Evolutionary conservation across 2,113 vertebrate species (phyloP), one percentile per base, ranked within the genome.

Genomic region (Myrmophylax atrothorax): DNA sequence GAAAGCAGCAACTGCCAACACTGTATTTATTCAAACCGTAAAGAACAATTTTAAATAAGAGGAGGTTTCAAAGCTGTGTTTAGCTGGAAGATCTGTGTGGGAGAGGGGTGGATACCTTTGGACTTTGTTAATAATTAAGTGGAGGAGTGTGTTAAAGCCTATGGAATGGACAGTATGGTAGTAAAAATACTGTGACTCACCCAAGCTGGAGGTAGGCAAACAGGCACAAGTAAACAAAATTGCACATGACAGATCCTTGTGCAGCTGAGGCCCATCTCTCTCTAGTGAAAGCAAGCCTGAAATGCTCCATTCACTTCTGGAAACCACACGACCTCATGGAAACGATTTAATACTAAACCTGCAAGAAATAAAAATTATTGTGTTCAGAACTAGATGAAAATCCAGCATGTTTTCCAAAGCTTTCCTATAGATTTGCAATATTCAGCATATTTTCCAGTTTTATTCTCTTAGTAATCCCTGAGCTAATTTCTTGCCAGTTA

Each of bases 111-210:
- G 91, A 89, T 93, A 92, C 95, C 93, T 92, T 94, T 94, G 95
- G 86, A 95, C 96, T 80, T 93, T 28, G 94, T 96, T 96, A 96
- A 96, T 96, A 96, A 96, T 96, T 93, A 94, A 95, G 91, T 77
- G 82, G 90, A 89, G 77, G 87, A 91, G 91, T 80, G 75, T 93
- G 75, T 62, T 95, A 85, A 96, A 95, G 75, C 91, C 70, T 89
- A 69, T 83, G 93, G 96, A 94, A 95, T 96, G 93, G 93, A 85
- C 95, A 90, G 67, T 52, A 83, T 8, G 58, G 67, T 78, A 85
- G 94, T 94, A 96, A 97, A 96, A 96, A 87, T 83, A 95, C 63
- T 0, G 0, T 97, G 96, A 97, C 84, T 96, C 96, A 97, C 47
- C 52, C 33, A 83, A 95, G 87, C 38, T 85, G 83, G 87, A 82